Evolutionary conservation across 2,888 invertebrate species (phyloP).

Genomic region (Pandemis corylana): DNA sequence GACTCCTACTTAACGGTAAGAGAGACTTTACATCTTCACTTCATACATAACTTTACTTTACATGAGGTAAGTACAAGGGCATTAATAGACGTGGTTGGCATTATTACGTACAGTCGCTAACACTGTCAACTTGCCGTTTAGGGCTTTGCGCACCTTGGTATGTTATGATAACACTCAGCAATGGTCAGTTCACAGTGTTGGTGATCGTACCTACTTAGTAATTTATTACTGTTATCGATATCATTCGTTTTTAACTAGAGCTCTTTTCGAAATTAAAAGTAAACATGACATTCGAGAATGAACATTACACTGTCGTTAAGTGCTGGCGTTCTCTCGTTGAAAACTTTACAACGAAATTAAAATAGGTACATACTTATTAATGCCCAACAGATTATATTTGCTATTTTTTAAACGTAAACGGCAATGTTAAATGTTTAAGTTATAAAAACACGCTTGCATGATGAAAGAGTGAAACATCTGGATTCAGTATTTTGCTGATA

Average conservation of each 20-base stretch:
- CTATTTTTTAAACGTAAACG: too few species aligned
- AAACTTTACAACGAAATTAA: background rate
- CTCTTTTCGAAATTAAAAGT: conserved; percentile 8
- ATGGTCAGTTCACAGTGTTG: background rate
- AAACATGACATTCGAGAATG: background rate
- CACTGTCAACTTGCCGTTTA: background rate
- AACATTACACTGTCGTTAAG: background rate
- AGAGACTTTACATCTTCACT: too few species aligned
- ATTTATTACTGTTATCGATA: background rate
- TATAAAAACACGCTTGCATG: too few species aligned
- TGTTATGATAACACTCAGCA: background rate
- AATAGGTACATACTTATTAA: too few species aligned
- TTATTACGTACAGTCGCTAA: background rate
- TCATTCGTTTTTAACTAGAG: background rate
- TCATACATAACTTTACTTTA: background rate
- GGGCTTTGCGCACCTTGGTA: background rate
- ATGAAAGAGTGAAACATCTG: too few species aligned
- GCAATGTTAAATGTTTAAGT: too few species aligned
- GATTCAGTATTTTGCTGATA: background rate
- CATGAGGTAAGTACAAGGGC: background rate
- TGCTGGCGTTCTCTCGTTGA: background rate
- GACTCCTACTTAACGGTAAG: too few species aligned
- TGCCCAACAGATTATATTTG: too few species aligned
- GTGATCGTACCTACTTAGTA: background rate
- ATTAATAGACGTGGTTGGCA: background rate